A percentile compares a stretch with the other conserved stretches of the same genome.
Conservation (phyloP, 2,113 vertebrate species). For the Genyomyrus donnyi region DNA sequence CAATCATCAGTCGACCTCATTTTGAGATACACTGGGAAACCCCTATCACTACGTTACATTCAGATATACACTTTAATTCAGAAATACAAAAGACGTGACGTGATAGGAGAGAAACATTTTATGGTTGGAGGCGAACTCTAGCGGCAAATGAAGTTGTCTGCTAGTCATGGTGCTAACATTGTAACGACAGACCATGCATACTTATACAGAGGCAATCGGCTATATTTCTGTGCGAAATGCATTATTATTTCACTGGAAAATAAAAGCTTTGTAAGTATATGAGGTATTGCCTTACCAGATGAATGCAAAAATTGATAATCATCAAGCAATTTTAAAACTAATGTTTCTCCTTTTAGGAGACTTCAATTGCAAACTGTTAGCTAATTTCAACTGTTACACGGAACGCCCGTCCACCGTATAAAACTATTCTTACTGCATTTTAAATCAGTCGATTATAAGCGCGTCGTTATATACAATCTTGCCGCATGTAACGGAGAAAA, state of each 20-base stretch:
- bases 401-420: background rate
- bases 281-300: background rate
- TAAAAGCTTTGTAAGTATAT: background rate
- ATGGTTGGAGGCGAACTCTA: constrained; percentile 42
- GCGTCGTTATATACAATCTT: background rate
- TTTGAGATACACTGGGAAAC: background rate
- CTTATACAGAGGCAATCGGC: background rate
- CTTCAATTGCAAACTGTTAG: background rate
- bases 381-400: background rate
- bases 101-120: background rate
- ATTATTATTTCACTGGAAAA: background rate
- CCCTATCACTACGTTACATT: background rate
- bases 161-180: constrained; percentile 36
- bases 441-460: background rate
- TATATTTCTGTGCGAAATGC: background rate
- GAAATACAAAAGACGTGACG: background rate
- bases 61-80: background rate
- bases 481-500: background rate
- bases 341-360: background rate
- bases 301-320: background rate
- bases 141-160: constrained; percentile 33
- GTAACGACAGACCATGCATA: background rate
- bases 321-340: background rate
- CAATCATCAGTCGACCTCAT: background rate
- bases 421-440: constrained; percentile 9